A percentile compares a stretch with the other conserved stretches of the same genome.
These are phyloP conservation scores for Heterotis niloticus DNA, from an alignment of 2,113 vertebrate species.

Conservation along the genomic window DNA sequence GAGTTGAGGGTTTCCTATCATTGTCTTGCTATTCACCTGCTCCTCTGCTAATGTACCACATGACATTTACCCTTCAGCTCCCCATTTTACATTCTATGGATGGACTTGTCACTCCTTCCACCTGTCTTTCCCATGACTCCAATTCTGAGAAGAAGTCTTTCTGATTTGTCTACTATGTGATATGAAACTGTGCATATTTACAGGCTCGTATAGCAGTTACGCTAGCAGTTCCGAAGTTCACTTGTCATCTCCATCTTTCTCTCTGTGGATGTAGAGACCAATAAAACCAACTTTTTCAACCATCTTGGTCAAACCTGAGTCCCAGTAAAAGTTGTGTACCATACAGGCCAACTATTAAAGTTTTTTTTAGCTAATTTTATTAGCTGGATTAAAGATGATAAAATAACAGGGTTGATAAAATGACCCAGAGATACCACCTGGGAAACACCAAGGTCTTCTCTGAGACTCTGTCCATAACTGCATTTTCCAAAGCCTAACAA, in stretches of 20 bases:
- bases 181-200: neutral
- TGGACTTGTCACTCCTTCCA: neutral
- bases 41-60: neutral
- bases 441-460: neutral
- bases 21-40: neutral
- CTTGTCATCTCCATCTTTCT: neutral
- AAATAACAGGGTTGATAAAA: neutral
- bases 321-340: neutral
- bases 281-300: neutral
- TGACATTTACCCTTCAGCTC: neutral
- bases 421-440: neutral
- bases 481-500: neutral
- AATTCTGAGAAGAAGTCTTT: neutral
- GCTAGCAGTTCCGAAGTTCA: neutral
- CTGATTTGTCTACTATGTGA: neutral
- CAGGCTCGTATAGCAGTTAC: too few relatives aligned
- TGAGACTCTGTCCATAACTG: neutral
- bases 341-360: neutral
- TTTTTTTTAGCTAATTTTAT: constrained; percentile 8
- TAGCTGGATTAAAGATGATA: neutral
- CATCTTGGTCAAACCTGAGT: neutral
- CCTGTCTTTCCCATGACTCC: neutral
- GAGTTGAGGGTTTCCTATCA: neutral
- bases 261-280: neutral
- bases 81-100: neutral